Conservation (phyloP, 1,140 invertebrate genomes). For the Drosophila arawakana region DNA sequence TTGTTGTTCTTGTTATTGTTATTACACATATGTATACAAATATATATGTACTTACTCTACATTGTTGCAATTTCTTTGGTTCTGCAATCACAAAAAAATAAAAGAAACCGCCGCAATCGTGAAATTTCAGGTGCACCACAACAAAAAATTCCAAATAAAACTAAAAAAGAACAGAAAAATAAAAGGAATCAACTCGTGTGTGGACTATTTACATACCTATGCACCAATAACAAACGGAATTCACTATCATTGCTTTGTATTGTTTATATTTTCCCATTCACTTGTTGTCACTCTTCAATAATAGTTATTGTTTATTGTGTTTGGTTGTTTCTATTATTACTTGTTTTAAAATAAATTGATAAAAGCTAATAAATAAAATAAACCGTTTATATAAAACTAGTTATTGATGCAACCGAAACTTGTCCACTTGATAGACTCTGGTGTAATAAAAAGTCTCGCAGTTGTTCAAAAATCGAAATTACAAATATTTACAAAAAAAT, state of each 20-base stretch:
- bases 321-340: conserved; percentile 12
- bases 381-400: neutral
- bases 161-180: conserved; percentile 10
- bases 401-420: neutral
- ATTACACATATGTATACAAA: conserved; percentile 18
- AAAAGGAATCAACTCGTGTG: conserved; percentile 17
- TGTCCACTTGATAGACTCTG: neutral
- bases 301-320: conserved; percentile 32
- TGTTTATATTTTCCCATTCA: conserved; percentile 22
- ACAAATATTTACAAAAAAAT: too few relatives aligned
- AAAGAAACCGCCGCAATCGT: conserved; percentile 54
- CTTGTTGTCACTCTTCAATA: conserved; percentile 9
- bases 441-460: too few relatives aligned
- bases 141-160: conserved; percentile 29
- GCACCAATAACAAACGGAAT: conserved; percentile 43
- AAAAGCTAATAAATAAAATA: conserved; percentile 2
- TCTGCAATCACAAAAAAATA: conserved; percentile 31
- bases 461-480: too few relatives aligned
- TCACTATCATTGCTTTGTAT: conserved; percentile 41
- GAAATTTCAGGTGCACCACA: conserved; percentile 67
- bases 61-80: conserved; percentile 37
- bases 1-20: conserved; percentile 23
- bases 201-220: conserved; percentile 43
- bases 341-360: conserved; percentile 36
- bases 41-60: conserved; percentile 14